Base-by-base conservation (phyloP, 1,140 invertebrate genomes). In the Capitella teleta region DNA sequence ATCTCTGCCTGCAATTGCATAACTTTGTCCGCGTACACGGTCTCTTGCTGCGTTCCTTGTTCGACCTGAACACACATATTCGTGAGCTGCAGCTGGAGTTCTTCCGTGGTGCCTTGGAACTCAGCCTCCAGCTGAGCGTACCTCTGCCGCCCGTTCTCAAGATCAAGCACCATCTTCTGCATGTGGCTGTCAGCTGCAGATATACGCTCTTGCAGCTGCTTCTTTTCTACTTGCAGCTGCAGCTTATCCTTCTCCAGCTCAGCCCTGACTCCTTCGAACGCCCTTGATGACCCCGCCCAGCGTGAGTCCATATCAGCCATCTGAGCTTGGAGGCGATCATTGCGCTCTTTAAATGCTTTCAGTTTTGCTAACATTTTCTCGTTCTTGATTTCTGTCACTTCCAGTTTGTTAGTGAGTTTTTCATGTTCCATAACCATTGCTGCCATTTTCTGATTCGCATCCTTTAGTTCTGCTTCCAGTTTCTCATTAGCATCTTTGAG, bases 281-380 rank as follows among this genome's bases (percentile, higher is more conserved):
- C n/a, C 30, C n/a, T n/a, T 10, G 8, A 10, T 8, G n/a, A 32
- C 8, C 30, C 30, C 30, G n/a, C 8, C 30, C 8, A 32, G 6
- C 23, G 28, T 12, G 5, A 26, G 18, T 44, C 18, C 40, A 53
- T 28, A 28, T 49, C 18, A 23, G 43, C n/a, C 3, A 58, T 42
- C 10, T 51, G n/a, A 12, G 28, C n/a, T 47, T 64, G 62, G 16
- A 66, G 54, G 25, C 58, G 58, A 24, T 68, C 62, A 59, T 64
- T 67, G 43, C 64, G 67, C 34, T 63, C 59, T 54, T 70, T 70
- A 46, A 70, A 68, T 6, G 55, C 50, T 52, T 68, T 68, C 28
- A 68, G 42, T 41, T 68, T 70, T 6, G 58, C 47, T 21, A 68
- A 51, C 63, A 70, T 63, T 43, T 70, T 68, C 42, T 64, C 64